These are phyloP conservation scores for Eilema sororculum DNA, from an alignment of 2,888 invertebrate species.

Conservation along the genomic window DNA sequence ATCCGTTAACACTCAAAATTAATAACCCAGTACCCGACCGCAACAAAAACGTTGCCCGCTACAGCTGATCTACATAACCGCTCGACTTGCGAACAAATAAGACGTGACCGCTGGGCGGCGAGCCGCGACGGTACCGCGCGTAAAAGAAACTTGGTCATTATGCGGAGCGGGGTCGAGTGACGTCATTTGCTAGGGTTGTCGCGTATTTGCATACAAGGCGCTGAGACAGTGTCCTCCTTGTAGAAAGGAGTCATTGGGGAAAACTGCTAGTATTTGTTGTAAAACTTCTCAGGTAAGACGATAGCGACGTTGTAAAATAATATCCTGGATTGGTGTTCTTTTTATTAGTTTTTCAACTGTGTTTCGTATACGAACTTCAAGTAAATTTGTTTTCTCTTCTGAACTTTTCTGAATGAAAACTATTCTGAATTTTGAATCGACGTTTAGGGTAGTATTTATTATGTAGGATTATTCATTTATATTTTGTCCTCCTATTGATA, in stretches of 20 bases:
- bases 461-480: too few species aligned
- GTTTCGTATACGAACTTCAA: neutral
- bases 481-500: too few species aligned
- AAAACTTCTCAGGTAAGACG: neutral
- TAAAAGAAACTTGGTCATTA: slow-evolving; percentile 43
- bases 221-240: neutral
- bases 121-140: slow-evolving; percentile 11
- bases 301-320: neutral
- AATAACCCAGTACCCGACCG: neutral
- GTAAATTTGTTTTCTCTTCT: neutral
- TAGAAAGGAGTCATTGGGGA: neutral
- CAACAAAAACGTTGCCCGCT: slow-evolving; percentile 11
- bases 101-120: slow-evolving; percentile 21
- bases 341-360: neutral
- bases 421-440: too few species aligned
- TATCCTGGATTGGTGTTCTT: neutral
- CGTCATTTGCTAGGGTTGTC: slow-evolving; percentile 29
- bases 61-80: slow-evolving; percentile 24
- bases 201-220: slow-evolving; percentile 32
- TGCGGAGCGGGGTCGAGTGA: slow-evolving; percentile 28
- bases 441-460: too few species aligned
- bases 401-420: too few species aligned
- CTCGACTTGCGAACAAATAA: slow-evolving; percentile 22
- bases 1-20: too few species aligned
- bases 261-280: slow-evolving; percentile 3